These are phyloP conservation scores for Microhierax caerulescens DNA, from an alignment of 2,797 vertebrate genomes.

Conservation along the genomic window DNA sequence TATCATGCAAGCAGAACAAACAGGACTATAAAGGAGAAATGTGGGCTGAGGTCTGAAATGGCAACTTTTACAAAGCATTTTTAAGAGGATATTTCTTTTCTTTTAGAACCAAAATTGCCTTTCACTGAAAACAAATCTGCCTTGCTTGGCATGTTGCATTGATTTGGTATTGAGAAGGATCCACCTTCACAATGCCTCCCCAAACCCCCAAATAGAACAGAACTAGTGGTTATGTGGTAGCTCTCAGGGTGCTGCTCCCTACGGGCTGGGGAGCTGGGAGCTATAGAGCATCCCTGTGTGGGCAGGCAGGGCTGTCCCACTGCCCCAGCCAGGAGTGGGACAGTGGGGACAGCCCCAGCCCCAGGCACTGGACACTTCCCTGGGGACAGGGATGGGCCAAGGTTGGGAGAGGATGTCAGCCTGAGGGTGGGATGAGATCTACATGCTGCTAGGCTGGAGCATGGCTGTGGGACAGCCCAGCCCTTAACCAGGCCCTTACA, in stretches of 20 bases:
- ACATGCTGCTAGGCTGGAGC: background rate
- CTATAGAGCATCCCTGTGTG: background rate
- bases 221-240: too few relatives aligned
- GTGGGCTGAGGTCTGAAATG: background rate
- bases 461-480: background rate
- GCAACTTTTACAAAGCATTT: background rate
- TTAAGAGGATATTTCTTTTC: background rate
- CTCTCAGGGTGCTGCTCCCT: background rate
- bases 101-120: background rate
- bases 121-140: background rate
- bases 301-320: background rate
- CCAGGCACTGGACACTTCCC: accelerated
- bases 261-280: background rate
- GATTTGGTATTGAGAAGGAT: background rate
- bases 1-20: background rate
- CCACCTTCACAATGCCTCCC: background rate
- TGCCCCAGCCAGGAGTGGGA: background rate
- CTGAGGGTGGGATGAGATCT: background rate
- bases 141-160: background rate
- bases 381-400: too few relatives aligned
- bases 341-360: accelerated
- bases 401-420: background rate
- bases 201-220: background rate
- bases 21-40: background rate
- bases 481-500: background rate